Conservation (phyloP, 1,140 invertebrate genomes). For the Cephus cinctus region DNA sequence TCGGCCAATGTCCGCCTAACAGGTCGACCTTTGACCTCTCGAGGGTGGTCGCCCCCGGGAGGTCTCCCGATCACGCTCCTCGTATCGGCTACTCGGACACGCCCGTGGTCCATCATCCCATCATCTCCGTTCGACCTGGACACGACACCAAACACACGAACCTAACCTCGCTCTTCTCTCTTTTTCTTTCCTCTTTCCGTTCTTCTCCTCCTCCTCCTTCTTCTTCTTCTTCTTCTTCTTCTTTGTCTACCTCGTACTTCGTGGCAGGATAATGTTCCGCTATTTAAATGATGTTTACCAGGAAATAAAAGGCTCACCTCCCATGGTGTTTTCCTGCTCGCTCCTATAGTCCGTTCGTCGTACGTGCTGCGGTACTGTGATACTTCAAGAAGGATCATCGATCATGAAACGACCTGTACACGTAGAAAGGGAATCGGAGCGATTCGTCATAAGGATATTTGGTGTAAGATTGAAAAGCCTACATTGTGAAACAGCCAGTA, state of each 20-base stretch:
- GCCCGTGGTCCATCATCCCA: slow-evolving; percentile 47
- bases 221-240: too few relatives aligned
- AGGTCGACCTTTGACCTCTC: slow-evolving; percentile 47
- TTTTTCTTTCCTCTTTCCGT: neutral
- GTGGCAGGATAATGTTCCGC: neutral
- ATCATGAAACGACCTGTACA: too few relatives aligned
- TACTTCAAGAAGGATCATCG: too few relatives aligned
- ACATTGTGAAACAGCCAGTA: too few relatives aligned
- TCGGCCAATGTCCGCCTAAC: slow-evolving; percentile 40
- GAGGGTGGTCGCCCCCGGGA: slow-evolving; percentile 47
- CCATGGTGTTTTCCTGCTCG: too few relatives aligned
- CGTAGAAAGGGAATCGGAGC: too few relatives aligned
- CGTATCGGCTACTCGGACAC: slow-evolving; percentile 44
- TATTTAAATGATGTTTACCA: slow-evolving; percentile 2
- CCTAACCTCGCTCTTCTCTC: neutral
- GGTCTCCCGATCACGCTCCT: slow-evolving; percentile 46
- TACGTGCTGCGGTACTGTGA: too few relatives aligned
- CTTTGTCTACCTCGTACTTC: too few relatives aligned
- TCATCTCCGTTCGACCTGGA: slow-evolving; percentile 42
- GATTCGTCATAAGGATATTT: too few relatives aligned
- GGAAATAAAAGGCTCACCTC: neutral
- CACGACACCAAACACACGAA: slow-evolving; percentile 22
- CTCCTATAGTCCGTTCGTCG: too few relatives aligned
- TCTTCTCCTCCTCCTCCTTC: too few relatives aligned
- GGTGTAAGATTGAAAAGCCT: too few relatives aligned